Conservation (phyloP, 2,888 invertebrate genomes). For the Xanthorhoe spadicearia region DNA sequence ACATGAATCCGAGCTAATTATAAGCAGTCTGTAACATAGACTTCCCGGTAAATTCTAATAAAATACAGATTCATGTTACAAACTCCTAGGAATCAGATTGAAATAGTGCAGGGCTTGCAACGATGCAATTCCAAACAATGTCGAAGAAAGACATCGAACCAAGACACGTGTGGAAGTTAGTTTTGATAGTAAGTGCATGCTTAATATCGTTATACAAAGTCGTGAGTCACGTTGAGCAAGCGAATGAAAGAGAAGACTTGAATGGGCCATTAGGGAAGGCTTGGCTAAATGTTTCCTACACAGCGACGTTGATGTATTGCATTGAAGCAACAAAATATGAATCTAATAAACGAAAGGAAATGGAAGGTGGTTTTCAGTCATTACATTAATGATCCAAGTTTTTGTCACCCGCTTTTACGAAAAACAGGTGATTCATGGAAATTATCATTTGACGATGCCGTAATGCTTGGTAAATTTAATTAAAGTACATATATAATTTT, state of each 20-base stretch:
- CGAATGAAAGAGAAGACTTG: constrained; percentile 64
- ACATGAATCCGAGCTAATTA: constrained; percentile 17
- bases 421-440: constrained; percentile 3
- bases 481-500: background rate
- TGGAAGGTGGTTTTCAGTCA: constrained; percentile 39
- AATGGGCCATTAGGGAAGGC: constrained; percentile 72
- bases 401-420: background rate
- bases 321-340: constrained; percentile 51
- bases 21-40: constrained; percentile 9
- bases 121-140: constrained; percentile 20
- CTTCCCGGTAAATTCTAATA: constrained; percentile 20
- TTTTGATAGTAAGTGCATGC: constrained; percentile 47
- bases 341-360: constrained; percentile 51
- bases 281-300: constrained; percentile 60
- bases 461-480: background rate
- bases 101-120: constrained; percentile 22
- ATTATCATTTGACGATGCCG: background rate
- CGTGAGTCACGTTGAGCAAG: constrained; percentile 62
- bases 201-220: constrained; percentile 48
- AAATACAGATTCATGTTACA: constrained; percentile 23
- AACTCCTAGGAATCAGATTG: constrained; percentile 25
- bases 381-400: constrained; percentile 14
- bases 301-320: constrained; percentile 61
- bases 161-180: constrained; percentile 37
- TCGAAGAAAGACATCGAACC: constrained; percentile 11